Percentiles rank a stretch among this genome's conserved stretches.
These are phyloP conservation scores for Sapayoa aenigma DNA, from an alignment of 2,113 vertebrate genomes.

Conservation along the genomic window DNA sequence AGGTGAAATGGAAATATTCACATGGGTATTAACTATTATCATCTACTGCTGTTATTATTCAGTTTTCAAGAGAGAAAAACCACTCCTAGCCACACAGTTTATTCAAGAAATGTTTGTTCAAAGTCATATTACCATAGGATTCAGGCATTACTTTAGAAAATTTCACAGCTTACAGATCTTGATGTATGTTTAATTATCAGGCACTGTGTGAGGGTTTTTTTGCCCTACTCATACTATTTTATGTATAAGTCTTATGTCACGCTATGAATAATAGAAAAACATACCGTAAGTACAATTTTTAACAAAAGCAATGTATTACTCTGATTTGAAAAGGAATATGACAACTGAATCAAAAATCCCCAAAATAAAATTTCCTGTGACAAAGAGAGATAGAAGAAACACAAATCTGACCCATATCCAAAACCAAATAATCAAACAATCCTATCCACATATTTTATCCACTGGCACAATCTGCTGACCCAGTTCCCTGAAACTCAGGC, in stretches of 20 bases:
- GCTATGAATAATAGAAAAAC: neutral
- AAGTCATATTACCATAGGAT: neutral
- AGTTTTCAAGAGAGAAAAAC: neutral
- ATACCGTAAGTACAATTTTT: neutral
- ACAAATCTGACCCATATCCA: neutral
- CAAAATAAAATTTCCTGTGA: neutral
- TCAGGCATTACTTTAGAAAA: neutral
- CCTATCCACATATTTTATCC: neutral
- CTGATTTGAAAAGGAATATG: neutral
- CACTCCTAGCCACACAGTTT: neutral
- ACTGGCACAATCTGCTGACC: neutral
- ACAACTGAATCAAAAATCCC: neutral
- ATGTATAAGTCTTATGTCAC: neutral
- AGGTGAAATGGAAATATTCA: conserved; percentile 26
- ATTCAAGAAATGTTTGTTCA: neutral
- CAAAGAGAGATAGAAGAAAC: neutral
- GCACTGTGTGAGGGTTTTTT: neutral
- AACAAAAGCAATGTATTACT: neutral
- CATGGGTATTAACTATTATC: neutral
- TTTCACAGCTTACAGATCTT: neutral
- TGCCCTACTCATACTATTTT: neutral
- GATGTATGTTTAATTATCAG: neutral
- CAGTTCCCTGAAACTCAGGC: neutral
- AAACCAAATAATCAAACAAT: neutral
- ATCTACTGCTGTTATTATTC: neutral